phyloP scores from a whole-genome alignment of 2,888 invertebrate species.

The Fissipunctia ypsillon region DNA sequence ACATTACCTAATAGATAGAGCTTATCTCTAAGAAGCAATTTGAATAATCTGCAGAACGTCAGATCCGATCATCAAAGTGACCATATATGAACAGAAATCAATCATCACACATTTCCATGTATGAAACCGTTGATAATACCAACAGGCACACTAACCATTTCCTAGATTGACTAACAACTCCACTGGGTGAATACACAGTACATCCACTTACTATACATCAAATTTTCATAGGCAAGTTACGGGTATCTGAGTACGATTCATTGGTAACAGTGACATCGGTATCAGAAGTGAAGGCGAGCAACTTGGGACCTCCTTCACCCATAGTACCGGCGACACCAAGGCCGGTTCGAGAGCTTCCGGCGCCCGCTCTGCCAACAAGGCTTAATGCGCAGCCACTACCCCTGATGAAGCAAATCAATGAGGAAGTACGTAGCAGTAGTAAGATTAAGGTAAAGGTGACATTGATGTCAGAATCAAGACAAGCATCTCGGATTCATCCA shows the following conservation, averaged over 20 bases:
- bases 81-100: neutral
- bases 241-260: conserved; percentile 52
- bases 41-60: neutral
- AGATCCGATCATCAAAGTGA: conserved; percentile 2
- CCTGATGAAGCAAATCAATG: conserved; percentile 87
- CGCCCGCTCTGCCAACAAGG: conserved; percentile 72
- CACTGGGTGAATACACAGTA: neutral
- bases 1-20: neutral
- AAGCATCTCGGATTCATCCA: conserved; percentile 51
- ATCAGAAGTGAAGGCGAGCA: conserved; percentile 86
- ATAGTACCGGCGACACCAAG: conserved; percentile 64
- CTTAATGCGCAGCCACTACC: conserved; percentile 84
- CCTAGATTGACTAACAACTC: conserved; percentile 10
- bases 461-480: conserved; percentile 36
- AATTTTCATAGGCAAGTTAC: conserved; percentile 54
- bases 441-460: conserved; percentile 49
- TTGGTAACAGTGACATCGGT: conserved; percentile 80
- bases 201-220: conserved; percentile 14
- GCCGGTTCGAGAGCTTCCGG: conserved; percentile 52
- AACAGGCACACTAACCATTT: neutral
- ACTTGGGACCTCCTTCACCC: conserved; percentile 76
- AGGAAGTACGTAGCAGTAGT: conserved; percentile 79
- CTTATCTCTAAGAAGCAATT: neutral
- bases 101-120: conserved; percentile 5
- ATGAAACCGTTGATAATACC: neutral